phyloP scores from a whole-genome alignment of 2,797 vertebrate species.

The Pseudotriccus pelzelni region DNA sequence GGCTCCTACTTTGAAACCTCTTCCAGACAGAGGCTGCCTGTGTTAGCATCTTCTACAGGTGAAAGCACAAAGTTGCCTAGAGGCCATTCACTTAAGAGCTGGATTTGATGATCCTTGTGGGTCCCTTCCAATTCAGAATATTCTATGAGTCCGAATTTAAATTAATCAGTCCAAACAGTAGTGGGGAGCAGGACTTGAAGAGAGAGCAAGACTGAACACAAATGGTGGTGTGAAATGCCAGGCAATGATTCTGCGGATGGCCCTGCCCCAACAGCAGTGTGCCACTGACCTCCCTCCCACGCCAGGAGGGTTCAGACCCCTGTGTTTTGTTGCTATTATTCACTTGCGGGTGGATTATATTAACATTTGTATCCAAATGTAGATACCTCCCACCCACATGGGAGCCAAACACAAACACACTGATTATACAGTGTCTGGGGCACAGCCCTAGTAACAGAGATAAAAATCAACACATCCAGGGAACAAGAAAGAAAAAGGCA shows the following conservation, averaged over 20 bases:
- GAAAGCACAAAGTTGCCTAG: neutral
- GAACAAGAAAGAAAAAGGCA: slow-evolving; percentile 42
- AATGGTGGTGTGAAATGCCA: neutral
- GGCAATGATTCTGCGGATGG: neutral
- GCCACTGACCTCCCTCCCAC: neutral
- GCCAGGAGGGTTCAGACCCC: neutral
- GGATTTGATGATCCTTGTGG: neutral
- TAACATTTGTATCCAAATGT: neutral
- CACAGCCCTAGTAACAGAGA: slow-evolving; percentile 46
- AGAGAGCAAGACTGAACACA: rapidly evolving
- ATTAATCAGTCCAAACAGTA: neutral
- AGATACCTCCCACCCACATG: neutral
- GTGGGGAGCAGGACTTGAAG: neutral
- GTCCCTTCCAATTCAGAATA: neutral
- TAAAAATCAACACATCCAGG: slow-evolving; percentile 54
- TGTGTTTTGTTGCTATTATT: neutral
- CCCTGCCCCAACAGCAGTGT: neutral
- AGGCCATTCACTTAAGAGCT: neutral
- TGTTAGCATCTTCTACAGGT: neutral
- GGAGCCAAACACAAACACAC: neutral
- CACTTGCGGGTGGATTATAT: neutral
- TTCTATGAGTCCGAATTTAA: neutral
- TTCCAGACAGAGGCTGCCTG: neutral
- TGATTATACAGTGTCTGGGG: slow-evolving; percentile 24
- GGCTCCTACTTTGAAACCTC: rapidly evolving